Evolutionary conservation across 1,140 invertebrate genomes (phyloP).

Genomic region (Dreissena polymorpha): DNA sequence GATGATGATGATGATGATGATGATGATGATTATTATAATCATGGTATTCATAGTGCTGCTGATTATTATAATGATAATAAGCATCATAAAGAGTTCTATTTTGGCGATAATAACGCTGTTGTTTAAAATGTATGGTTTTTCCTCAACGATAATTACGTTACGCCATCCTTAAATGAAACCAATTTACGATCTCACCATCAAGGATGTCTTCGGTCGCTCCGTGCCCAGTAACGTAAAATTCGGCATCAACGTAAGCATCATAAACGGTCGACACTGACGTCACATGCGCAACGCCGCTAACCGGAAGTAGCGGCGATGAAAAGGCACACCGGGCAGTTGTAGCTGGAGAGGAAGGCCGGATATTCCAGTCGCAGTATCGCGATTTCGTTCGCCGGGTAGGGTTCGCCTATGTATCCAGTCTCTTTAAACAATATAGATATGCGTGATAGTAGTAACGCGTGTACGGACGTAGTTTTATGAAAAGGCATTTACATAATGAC

Average conservation of each 20-base stretch:
- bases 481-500: too few relatives aligned
- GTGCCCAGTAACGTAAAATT: slow-evolving; percentile 26
- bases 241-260: neutral
- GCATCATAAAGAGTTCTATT: neutral
- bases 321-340: slow-evolving; percentile 32
- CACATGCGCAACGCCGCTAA: too few relatives aligned
- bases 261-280: too few relatives aligned
- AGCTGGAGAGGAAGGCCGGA: slow-evolving; percentile 24
- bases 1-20: too few relatives aligned
- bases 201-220: too few relatives aligned
- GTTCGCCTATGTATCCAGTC: neutral
- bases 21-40: too few relatives aligned
- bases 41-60: too few relatives aligned
- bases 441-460: too few relatives aligned
- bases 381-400: slow-evolving; percentile 11
- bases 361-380: slow-evolving; percentile 26
- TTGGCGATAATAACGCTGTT: neutral
- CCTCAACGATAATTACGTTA: neutral
- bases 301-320: neutral
- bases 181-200: too few relatives aligned
- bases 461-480: too few relatives aligned
- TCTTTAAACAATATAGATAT: neutral
- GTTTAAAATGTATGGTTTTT: neutral
- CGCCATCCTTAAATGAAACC: slow-evolving; percentile 6
- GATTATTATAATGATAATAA: too few relatives aligned